Evolutionary conservation across 2,797 vertebrate genomes (phyloP).

Genomic region (Chromobotia macracanthus): DNA sequence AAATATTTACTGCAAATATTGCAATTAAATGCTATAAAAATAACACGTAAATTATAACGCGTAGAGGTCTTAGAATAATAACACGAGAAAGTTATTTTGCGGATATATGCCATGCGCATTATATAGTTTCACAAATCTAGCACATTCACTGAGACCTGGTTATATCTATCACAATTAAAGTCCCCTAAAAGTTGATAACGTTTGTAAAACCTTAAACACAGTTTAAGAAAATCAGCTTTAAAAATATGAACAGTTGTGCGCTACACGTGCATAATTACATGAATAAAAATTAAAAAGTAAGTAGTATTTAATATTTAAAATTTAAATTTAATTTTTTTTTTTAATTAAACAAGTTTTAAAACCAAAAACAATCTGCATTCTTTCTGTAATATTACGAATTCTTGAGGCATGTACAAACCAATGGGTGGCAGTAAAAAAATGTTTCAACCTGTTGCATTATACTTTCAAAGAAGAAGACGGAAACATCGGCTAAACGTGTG

Average conservation of each 20-base stretch:
- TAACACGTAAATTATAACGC: not conserved
- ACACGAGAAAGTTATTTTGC: not conserved
- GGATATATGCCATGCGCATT: not conserved
- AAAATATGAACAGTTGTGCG: too few relatives aligned
- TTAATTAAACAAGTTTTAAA: not conserved
- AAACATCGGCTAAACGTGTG: not conserved
- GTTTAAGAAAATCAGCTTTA: too few relatives aligned
- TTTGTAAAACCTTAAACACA: too few relatives aligned
- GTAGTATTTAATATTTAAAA: too few relatives aligned
- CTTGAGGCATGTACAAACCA: conserved; percentile 1
- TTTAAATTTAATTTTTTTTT: too few relatives aligned
- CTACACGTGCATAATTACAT: not conserved
- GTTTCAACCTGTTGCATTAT: conserved; percentile 7
- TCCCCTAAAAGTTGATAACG: not conserved
- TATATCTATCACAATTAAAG: conserved; percentile 40
- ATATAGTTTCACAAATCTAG: not conserved
- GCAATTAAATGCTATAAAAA: not conserved
- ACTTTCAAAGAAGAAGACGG: conserved; percentile 17
- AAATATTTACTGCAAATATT: conserved; percentile 21
- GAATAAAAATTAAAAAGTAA: fast-evolving
- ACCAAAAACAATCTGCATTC: too few relatives aligned
- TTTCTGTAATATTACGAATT: too few relatives aligned
- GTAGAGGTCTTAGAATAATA: not conserved
- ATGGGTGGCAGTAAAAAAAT: conserved; percentile 15
- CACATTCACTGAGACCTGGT: not conserved